A percentile compares a stretch with the other conserved stretches of the same genome.
Conservation (phyloP, 2,113 vertebrate genomes). For the Andinoacara biseriatus region DNA sequence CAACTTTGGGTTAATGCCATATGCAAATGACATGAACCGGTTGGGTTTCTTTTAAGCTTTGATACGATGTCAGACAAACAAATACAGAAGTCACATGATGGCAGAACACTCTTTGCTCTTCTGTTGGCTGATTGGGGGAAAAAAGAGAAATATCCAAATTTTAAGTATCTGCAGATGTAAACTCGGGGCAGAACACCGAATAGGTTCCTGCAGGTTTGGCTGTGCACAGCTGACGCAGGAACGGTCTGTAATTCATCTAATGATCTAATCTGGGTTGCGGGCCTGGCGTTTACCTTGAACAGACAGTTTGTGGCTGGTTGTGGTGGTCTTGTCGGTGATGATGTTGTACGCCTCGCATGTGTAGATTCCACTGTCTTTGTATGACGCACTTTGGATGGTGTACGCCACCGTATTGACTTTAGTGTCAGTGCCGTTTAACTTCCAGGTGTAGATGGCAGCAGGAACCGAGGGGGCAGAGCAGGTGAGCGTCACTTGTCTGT, state of each 20-base stretch:
- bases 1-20: neutral
- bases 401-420: accelerated
- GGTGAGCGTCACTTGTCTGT: accelerated
- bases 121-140: too few relatives aligned
- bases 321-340: constrained; percentile 42
- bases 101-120: neutral
- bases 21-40: neutral
- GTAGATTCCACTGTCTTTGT: constrained; percentile 66
- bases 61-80: neutral
- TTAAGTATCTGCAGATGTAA: too few relatives aligned
- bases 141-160: too few relatives aligned
- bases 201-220: neutral
- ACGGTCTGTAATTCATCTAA: neutral
- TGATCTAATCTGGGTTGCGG: neutral
- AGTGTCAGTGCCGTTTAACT: constrained; percentile 53
- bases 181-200: neutral
- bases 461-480: constrained; percentile 64
- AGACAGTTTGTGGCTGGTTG: neutral
- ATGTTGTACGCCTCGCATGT: constrained; percentile 67
- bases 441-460: constrained; percentile 67
- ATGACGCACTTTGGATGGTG: neutral
- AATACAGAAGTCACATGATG: neutral
- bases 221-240: too few relatives aligned
- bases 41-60: neutral
- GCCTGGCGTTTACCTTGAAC: constrained; percentile 70